phyloP scores from a whole-genome alignment of 2,113 vertebrate genomes.

The Chlamydotis undulata region DNA sequence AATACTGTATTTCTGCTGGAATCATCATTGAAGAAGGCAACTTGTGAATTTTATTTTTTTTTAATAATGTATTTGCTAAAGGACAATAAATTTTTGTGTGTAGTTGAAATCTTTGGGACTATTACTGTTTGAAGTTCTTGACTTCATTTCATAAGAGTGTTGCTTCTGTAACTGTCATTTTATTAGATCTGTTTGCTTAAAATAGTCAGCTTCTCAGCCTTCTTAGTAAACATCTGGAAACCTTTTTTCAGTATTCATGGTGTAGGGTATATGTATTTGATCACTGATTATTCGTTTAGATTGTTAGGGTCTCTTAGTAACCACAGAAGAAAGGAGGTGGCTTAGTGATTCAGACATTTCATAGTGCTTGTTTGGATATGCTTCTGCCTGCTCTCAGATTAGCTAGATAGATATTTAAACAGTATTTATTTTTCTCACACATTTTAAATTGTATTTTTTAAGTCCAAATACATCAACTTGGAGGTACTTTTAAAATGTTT shows the following conservation, averaged over 20 bases:
- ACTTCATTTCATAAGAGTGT: neutral
- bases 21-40: neutral
- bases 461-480: neutral
- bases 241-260: neutral
- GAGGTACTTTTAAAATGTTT: neutral
- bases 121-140: neutral
- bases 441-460: neutral
- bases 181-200: neutral
- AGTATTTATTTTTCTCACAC: neutral
- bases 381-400: neutral
- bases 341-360: neutral
- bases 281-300: neutral
- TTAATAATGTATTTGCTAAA: conserved; percentile 9
- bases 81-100: conserved; percentile 55
- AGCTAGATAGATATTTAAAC: neutral
- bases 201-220: neutral
- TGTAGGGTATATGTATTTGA: neutral
- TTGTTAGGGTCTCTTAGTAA: neutral
- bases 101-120: neutral
- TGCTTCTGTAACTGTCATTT: neutral
- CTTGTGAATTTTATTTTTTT: neutral
- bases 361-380: neutral
- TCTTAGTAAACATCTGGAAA: neutral
- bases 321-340: neutral
- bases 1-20: neutral